A percentile compares a stretch with the other conserved stretches of the same genome.
These are phyloP conservation scores for Belonocnema kinseyi DNA, from an alignment of 1,140 invertebrate genomes.

Conservation along the genomic window DNA sequence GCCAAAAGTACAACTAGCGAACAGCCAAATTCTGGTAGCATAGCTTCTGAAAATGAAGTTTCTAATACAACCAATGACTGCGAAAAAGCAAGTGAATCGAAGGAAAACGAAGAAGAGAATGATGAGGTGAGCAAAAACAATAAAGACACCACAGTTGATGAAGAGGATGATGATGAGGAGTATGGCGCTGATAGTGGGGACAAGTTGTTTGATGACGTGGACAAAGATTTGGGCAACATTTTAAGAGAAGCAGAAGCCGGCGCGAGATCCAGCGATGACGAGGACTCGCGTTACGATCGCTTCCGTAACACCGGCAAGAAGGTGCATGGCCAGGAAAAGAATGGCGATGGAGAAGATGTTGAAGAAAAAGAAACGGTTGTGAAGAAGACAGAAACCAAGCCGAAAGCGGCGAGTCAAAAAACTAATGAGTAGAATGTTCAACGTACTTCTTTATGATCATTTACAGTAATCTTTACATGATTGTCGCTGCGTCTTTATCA, in stretches of 20 bases:
- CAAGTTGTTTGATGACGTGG: slow-evolving; percentile 84
- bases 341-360: slow-evolving; percentile 57
- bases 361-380: slow-evolving; percentile 52
- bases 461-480: neutral
- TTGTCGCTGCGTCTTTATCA: slow-evolving; percentile 13
- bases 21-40: slow-evolving; percentile 43
- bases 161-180: slow-evolving; percentile 76
- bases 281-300: slow-evolving; percentile 79
- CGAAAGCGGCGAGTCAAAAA: neutral
- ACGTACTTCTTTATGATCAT: neutral
- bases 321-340: slow-evolving; percentile 62
- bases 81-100: slow-evolving; percentile 48
- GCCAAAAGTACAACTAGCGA: slow-evolving; percentile 57
- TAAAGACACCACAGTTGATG: slow-evolving; percentile 57
- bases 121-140: slow-evolving; percentile 37
- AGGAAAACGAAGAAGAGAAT: slow-evolving; percentile 32
- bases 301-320: slow-evolving; percentile 76
- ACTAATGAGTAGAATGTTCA: neutral
- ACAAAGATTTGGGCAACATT: slow-evolving; percentile 84
- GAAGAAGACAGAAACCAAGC: slow-evolving; percentile 60
- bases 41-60: slow-evolving; percentile 40
- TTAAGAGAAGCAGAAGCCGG: slow-evolving; percentile 80
- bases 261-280: slow-evolving; percentile 82
- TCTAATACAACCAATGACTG: slow-evolving; percentile 48
- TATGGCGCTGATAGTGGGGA: slow-evolving; percentile 76